Evolutionary conservation across 2,113 vertebrate genomes (phyloP), one percentile per base, ranked within the genome.

Genomic region (Mustela lutreola): DNA sequence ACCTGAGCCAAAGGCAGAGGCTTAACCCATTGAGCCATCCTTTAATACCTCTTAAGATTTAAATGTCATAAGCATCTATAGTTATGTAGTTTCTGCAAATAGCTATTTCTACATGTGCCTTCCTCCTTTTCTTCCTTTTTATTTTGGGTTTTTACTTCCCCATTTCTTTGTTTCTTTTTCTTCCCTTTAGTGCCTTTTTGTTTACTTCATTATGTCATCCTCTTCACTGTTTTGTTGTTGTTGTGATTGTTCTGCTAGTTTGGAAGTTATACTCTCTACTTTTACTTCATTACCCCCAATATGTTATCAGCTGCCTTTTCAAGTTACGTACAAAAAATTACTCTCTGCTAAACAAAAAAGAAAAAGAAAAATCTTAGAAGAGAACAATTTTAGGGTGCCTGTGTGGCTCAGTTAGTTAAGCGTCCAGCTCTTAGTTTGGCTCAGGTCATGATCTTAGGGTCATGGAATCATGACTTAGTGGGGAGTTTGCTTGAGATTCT

Each of bases 311-410:
- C 1, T 93, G 1, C 80, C 50, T 65, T 53, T 84, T 86, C 22
- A 82, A 56, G 11, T 65, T 86, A 73, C 56, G 0, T 80, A 14
- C 11, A 16, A 63, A 87, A 2, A 15, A 84, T 80, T 94, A 88
- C 22, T 88, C 24, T 71, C 42, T 56, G 48, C 33, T 24, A 93
- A 60, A 36, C 7, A 56, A 94, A 96, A 60, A 42, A 56, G 6
- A 48, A 76, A 76, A n/a, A 33, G 6, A 48, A 76, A 48, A n/a
- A 33, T 16, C 70, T 78, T 87, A 94, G 9, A 56, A 75, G 4
- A 85, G 63, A 92, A 45, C 19, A 19, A 81, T 94, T 94, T 93
- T 95, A 88, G n/a, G 36, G 70, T 36, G 33, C 67, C 67, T 70
- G 16, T 16, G 33, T n/a, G 65, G 7, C 65, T 70, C 65, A 70